phyloP scores from a whole-genome alignment of 2,797 vertebrate species.

The Gymnothorax javanicus region DNA sequence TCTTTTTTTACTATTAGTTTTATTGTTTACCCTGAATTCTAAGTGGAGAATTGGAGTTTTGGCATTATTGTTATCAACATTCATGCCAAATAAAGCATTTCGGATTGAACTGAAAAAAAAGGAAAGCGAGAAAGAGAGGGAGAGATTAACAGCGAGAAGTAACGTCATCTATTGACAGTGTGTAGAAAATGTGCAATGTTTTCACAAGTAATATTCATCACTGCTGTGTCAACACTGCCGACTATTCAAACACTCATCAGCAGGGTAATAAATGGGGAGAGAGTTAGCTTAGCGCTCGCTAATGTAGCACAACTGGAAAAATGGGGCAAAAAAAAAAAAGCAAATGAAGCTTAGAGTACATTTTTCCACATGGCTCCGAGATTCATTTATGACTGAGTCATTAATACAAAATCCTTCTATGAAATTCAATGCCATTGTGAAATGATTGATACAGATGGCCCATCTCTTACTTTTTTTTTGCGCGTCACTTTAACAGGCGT shows the following conservation, averaged over 20 bases:
- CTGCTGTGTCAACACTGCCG: constrained; percentile 2
- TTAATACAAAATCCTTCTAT: not conserved
- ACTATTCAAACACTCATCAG: not conserved
- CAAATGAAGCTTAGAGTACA: not conserved
- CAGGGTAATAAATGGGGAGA: not conserved
- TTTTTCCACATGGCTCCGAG: not conserved
- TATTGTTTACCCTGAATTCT: too few relatives aligned
- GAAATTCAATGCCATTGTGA: not conserved
- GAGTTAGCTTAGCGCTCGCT: not conserved
- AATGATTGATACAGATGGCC: not conserved
- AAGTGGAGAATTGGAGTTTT: too few relatives aligned
- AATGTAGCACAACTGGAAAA: not conserved
- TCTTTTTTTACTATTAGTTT: too few relatives aligned
- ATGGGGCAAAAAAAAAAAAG: not conserved
- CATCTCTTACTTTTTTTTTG: not conserved
- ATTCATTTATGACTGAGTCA: not conserved
- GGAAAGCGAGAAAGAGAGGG: not conserved
- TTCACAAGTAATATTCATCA: constrained; percentile 1
- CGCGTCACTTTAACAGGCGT: too few relatives aligned
- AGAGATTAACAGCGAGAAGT: too few relatives aligned
- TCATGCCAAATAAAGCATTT: too few relatives aligned
- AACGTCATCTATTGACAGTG: not conserved
- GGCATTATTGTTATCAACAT: too few relatives aligned
- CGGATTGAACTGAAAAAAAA: too few relatives aligned
- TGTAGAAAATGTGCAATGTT: not conserved